phyloP scores from a whole-genome alignment of 2,888 invertebrate genomes.

The Thereva unica region DNA sequence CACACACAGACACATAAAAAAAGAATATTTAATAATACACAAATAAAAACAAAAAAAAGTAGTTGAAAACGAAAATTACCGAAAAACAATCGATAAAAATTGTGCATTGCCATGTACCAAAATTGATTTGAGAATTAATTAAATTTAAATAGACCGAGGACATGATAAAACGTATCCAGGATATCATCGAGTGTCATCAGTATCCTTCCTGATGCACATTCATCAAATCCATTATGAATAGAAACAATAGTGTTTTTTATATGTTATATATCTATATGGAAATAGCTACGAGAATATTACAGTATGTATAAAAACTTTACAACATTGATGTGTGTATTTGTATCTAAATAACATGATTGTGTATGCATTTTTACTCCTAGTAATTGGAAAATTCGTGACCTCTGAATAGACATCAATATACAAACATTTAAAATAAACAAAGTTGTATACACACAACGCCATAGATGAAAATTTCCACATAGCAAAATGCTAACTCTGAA shows the following conservation, averaged over 20 bases:
- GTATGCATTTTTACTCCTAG: too few relatives aligned
- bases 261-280: neutral
- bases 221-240: neutral
- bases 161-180: neutral
- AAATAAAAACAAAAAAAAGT: neutral
- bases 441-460: neutral
- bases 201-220: neutral
- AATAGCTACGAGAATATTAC: too few relatives aligned
- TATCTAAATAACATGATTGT: too few relatives aligned
- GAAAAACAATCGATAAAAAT: slow-evolving; percentile 13
- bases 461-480: neutral
- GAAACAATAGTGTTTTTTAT: neutral
- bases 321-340: too few relatives aligned
- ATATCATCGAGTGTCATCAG: slow-evolving; percentile 6
- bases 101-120: neutral
- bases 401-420: slow-evolving; percentile 4
- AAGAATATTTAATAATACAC: too few relatives aligned
- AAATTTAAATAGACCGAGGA: neutral
- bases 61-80: slow-evolving; percentile 7
- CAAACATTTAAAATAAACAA: slow-evolving; percentile 5
- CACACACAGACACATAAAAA: too few relatives aligned
- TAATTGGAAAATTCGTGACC: neutral
- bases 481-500: slow-evolving; percentile 1
- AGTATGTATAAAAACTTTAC: too few relatives aligned
- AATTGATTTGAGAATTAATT: slow-evolving; percentile 24